Conservation (phyloP, 2,888 invertebrate genomes). For the Rhodophaea formosa region DNA sequence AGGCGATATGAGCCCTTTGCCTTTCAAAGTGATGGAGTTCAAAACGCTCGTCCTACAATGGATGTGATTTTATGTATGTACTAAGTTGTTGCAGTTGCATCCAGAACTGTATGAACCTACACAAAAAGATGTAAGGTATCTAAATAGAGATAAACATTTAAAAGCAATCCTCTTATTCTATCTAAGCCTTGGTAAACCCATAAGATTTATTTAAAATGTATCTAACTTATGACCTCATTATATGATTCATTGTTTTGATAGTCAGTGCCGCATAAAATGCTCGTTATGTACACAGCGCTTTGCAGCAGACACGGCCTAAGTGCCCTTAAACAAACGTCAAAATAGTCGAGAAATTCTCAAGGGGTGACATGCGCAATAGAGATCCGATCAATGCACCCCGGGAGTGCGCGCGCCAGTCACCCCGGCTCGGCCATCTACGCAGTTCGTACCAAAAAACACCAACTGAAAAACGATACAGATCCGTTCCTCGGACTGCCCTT, state of each 20-base stretch:
- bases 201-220: too few species aligned
- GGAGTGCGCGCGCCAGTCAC: constrained; percentile 72
- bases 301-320: constrained; percentile 30
- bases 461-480: constrained; percentile 45
- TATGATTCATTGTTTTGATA: neutral
- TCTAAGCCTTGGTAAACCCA: too few species aligned
- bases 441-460: constrained; percentile 70
- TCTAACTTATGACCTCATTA: neutral
- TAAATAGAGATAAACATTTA: too few species aligned
- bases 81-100: too few species aligned
- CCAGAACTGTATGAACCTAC: too few species aligned
- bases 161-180: too few species aligned
- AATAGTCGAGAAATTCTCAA: constrained; percentile 52
- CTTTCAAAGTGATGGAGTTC: too few species aligned
- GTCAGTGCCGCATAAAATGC: constrained; percentile 4
- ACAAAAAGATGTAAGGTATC: too few species aligned
- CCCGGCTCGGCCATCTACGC: constrained; percentile 64
- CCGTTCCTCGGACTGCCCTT: constrained; percentile 57
- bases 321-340: constrained; percentile 59
- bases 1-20: too few species aligned
- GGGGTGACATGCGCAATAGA: constrained; percentile 68
- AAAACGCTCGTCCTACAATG: too few species aligned
- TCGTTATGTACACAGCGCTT: constrained; percentile 4
- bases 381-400: constrained; percentile 74
- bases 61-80: too few species aligned